Evolutionary conservation across 2,888 invertebrate genomes (phyloP), one percentile per base, ranked within the genome.

Genomic region (Stenotaenia linearis): DNA sequence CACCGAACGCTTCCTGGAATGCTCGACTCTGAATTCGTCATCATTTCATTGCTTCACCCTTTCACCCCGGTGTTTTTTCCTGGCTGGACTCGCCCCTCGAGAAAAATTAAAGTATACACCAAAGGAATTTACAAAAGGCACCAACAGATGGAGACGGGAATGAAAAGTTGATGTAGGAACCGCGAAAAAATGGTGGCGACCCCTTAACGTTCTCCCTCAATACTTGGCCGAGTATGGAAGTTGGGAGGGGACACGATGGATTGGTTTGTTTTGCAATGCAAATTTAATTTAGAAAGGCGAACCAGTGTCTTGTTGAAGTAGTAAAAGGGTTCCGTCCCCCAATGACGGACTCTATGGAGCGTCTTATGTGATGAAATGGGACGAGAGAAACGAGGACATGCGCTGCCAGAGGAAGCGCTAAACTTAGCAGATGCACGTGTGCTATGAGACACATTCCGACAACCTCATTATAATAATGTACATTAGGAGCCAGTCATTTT

Each of bases 351-450:
- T 23, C 61, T 25, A 15, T 61, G 61, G 61, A 61, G 61, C 61
- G 61, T 61, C 61, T 61, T 61, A 61, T 61, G 61, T 61, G 61
- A 61, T 61, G 61, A 61, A 61, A 61, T 61, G 61, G 61, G 61
- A 61, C 23, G 61, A 4, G 61, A 61, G 15, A 61, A 61, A 61
- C 28, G 61, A 25, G 61, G 25, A 61, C 61, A 61, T 15, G 61
- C 25, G 12, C 25, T 61, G 61, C 61, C 61, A 61, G 61, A 23
- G 61, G 9, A 61, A 23, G 61, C 25, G 61, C 61, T 61, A 61
- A 61, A 61, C 61, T 25, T 61, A 61, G 61, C 61, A 61, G 61
- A 25, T 25, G 61, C 61, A 61, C 61, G 61, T 61, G 61, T 61
- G 61, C 61, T 61, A 61, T 61, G 61, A 25, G 61, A 61, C 61